These are phyloP conservation scores for Caiman crocodilus DNA, from an alignment of 2,797 vertebrate species.

Conservation along the genomic window DNA sequence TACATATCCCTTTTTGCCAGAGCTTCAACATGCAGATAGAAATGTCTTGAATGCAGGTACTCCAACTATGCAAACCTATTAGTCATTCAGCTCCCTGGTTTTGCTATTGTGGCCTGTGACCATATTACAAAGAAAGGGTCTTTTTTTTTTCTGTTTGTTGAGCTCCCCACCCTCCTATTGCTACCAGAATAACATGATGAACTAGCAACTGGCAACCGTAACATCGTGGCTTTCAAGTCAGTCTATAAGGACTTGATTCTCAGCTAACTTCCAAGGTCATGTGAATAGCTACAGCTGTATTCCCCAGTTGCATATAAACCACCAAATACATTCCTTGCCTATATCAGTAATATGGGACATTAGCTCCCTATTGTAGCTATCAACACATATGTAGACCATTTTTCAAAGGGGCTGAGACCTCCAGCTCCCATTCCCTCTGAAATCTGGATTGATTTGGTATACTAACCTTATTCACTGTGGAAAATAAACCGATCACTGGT, in stretches of 20 bases:
- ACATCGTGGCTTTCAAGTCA: background rate
- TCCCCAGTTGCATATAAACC: background rate
- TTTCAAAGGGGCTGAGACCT: background rate
- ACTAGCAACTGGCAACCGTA: background rate
- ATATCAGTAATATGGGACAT: rapidly evolving
- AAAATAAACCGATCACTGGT: too few relatives aligned
- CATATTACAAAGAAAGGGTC: background rate
- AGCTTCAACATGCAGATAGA: background rate
- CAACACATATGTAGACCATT: background rate
- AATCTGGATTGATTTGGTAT: background rate
- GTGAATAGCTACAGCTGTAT: background rate
- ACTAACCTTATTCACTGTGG: background rate
- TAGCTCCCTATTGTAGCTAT: background rate
- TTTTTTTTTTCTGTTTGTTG: background rate
- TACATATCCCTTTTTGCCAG: background rate
- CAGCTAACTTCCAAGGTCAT: background rate
- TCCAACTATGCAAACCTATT: background rate
- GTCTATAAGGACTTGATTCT: background rate
- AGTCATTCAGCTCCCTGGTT: background rate
- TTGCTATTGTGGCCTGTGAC: rapidly evolving
- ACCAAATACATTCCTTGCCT: background rate
- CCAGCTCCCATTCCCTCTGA: background rate
- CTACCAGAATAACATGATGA: background rate
- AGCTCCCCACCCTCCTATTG: rapidly evolving
- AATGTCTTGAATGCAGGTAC: background rate